Base-by-base conservation (phyloP, 2,888 invertebrate genomes). In the Mythimna albipuncta region DNA sequence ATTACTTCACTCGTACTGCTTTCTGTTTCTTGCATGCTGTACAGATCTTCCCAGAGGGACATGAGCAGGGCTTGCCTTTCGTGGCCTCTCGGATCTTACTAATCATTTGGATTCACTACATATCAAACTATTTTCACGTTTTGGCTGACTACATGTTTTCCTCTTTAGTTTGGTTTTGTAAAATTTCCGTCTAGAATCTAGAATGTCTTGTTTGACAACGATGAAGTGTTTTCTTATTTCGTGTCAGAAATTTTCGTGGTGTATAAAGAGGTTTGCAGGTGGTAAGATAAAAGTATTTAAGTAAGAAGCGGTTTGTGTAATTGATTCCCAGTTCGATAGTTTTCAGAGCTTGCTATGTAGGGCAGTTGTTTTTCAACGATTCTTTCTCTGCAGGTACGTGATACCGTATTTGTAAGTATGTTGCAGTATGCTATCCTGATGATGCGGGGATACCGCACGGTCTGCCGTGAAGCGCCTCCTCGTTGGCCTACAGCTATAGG, bases 81-180 rank as follows among this genome's bases (percentile, higher is more conserved):
- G 77, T 84, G 32, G 73, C 68, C 64, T 76, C 70, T 66, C 79
- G 38, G n/a, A 86, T 84, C 82, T 81, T 89, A 82, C 77, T 67
- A 65, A 88, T 79, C 89, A 91, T 90, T 85, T 85, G 87, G 79
- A 66, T 67, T 82, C 69, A 72, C 55, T 62, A 58, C 80, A 83
- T 79, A 69, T 16, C 52, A 35, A 21, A 21, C 41, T n/a, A 32
- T 54, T 57, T n/a, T 19, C 7, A 61, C 57, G 64, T 58, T 32
- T 55, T 44, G 21, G 16, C 21, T 74, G 55, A 6, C n/a, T 70
- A 57, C 67, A 81, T 70, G 32, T 6, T 63, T 62, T 68, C 35
- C 26, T 21, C 50, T 61, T 26, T 11, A 32, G n/a, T 50, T 70
- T 54, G 16, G 44, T 9, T 19, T 63, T 63, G n/a, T 55, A 38